These are phyloP conservation scores for Mythimna ferrago DNA, from an alignment of 2,888 invertebrate genomes.

Conservation along the genomic window DNA sequence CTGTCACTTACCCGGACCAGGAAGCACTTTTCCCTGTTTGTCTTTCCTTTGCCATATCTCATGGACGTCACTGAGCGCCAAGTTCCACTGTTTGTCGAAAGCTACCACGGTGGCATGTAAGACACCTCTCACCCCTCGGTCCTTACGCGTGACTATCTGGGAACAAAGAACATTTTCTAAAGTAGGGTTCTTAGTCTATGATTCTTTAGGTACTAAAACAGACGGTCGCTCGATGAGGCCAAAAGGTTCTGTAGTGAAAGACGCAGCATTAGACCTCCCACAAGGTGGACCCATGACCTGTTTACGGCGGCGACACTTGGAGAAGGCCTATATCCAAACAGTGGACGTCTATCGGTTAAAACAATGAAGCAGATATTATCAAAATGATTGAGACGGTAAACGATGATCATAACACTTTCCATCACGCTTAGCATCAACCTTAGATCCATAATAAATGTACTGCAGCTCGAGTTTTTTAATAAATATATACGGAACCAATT, in stretches of 20 bases:
- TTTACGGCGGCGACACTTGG: too few relatives aligned
- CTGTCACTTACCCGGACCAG: constrained; percentile 87
- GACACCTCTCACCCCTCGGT: constrained; percentile 93
- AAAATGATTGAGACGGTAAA: not conserved
- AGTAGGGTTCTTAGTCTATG: not conserved
- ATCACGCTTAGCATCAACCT: not conserved
- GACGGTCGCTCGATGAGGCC: too few relatives aligned
- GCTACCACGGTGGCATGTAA: constrained; percentile 95
- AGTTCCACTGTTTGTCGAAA: constrained; percentile 98
- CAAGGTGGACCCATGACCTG: too few relatives aligned
- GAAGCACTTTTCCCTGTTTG: constrained; percentile 91
- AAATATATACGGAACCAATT: constrained; percentile 16
- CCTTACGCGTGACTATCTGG: constrained; percentile 94
- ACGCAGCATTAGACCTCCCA: too few relatives aligned
- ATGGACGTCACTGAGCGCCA: constrained; percentile 95
- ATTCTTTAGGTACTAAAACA: not conserved
- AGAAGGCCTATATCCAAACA: too few relatives aligned
- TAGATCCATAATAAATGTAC: not conserved
- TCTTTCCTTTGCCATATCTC: constrained; percentile 94
- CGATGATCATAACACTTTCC: not conserved
- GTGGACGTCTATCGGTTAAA: too few relatives aligned
- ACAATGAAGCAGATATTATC: too few relatives aligned
- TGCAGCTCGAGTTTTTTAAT: not conserved
- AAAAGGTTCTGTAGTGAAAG: too few relatives aligned
- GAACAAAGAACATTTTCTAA: constrained; percentile 16